Percentiles rank a stretch among this genome's conserved stretches.
Conservation (phyloP, 2,797 vertebrate species). For the Channallabes apus region DNA sequence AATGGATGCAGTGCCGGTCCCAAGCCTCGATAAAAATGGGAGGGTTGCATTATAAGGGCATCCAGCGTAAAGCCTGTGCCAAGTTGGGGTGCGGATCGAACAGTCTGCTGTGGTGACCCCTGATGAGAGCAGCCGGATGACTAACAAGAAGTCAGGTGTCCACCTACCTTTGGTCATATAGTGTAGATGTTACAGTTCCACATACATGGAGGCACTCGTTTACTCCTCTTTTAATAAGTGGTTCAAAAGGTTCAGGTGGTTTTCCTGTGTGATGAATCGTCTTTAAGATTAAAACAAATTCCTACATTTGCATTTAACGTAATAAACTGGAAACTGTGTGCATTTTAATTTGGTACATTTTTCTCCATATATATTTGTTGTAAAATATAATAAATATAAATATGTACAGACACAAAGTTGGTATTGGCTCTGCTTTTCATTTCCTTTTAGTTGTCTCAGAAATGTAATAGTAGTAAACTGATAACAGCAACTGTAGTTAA, state of each 20-base stretch:
- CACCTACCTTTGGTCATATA: background rate
- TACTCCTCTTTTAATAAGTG: background rate
- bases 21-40: no score
- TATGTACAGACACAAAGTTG: background rate
- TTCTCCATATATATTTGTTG: background rate
- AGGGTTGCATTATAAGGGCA: no score
- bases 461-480: background rate
- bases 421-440: background rate
- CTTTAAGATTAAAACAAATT: background rate
- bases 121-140: no score
- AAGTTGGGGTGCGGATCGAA: no score
- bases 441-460: background rate
- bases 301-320: background rate
- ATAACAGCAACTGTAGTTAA: no score
- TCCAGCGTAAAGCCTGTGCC: no score
- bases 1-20: no score
- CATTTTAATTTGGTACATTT: background rate
- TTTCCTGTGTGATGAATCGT: background rate
- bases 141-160: background rate
- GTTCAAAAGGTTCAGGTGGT: background rate
- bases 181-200: background rate
- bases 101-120: no score
- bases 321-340: background rate
- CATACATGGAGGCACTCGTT: background rate
- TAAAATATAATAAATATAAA: slow-evolving; percentile 25